Base-by-base conservation (phyloP, 1,140 invertebrate species). In the Eriosoma lanigerum region DNA sequence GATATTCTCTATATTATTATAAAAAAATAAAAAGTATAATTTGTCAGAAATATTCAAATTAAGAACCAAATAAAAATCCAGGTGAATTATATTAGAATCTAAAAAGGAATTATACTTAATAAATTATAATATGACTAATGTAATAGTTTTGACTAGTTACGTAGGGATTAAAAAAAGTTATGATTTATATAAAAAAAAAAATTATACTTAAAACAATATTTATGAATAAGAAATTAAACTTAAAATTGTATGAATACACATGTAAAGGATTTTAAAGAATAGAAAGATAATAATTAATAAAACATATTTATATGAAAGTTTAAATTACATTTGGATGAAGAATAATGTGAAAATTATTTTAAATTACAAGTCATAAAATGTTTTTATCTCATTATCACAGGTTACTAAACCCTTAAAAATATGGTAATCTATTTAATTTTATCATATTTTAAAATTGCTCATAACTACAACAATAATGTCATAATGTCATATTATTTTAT, bases 371-470 rank as follows among this genome's bases (percentile, higher is more conserved):
- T 68, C 24, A 19, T 24, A 68, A 68, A 46, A 68, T 48, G 21
- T 8, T 68, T 68, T 24, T 68, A n/a, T 56, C 13, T 68, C 21
- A 26, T 68, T 68, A 68, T 68, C 66, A 68, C 66, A 68, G 66
- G 66, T 68, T 68, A 68, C 44, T 68, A 68, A 46, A 68, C 6
- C 44, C 38, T 48, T 68, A 48, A 4, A 46, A 48, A 48, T 29
- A 68, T 68, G 21, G 32, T 68, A n/a, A 68, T 46, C 64, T 46
- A 10, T 24, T 46, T 68, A 68, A 46, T 46, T 68, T 12, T 21
- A 68, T 48, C 66, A 68, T 13, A 68, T 68, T 64, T 64, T 68
- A 68, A 66, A 32, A 68, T 68, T 68, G 38, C 66, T 68, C 2
- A 48, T 68, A 68, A 24, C 66, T 68, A 26, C 26, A 68, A 68